A percentile compares a stretch with the other conserved stretches of the same genome.
phyloP scores from a whole-genome alignment of 2,888 invertebrate genomes.

The Limnephilus auricula region DNA sequence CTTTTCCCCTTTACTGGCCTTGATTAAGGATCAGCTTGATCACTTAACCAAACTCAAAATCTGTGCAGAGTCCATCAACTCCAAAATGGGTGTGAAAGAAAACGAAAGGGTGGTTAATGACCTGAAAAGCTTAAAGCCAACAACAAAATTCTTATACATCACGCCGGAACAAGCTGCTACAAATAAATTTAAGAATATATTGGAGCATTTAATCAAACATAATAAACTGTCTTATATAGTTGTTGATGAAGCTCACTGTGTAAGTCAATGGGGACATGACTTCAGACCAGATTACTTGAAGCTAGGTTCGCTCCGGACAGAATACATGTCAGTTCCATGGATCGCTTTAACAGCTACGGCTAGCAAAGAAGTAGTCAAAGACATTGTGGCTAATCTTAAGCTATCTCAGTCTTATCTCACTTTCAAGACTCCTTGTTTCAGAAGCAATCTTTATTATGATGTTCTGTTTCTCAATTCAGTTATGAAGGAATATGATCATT shows the following conservation, averaged over 20 bases:
- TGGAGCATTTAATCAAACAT: slow-evolving; percentile 84
- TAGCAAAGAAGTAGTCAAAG: slow-evolving; percentile 85
- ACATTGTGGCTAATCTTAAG: slow-evolving; percentile 87
- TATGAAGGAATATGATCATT: slow-evolving; percentile 88
- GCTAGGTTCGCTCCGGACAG: slow-evolving; percentile 83
- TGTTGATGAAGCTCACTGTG: slow-evolving; percentile 98
- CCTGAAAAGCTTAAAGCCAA: slow-evolving; percentile 84
- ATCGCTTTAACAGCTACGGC: slow-evolving; percentile 98
- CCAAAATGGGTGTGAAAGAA: slow-evolving; percentile 89
- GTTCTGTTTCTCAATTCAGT: slow-evolving; percentile 92
- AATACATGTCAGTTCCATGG: slow-evolving; percentile 86
- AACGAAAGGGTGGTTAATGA: slow-evolving; percentile 87
- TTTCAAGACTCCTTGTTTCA: slow-evolving; percentile 93
- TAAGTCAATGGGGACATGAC: slow-evolving; percentile 99
- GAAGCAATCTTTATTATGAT: slow-evolving; percentile 96
- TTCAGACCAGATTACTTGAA: slow-evolving; percentile 97
- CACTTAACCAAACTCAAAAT: slow-evolving; percentile 88
- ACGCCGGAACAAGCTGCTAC: slow-evolving; percentile 98
- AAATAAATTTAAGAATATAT: slow-evolving; percentile 82
- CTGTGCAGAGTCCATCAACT: slow-evolving; percentile 92
- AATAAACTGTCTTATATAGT: slow-evolving; percentile 92
- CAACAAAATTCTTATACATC: slow-evolving; percentile 92
- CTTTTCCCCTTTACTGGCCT: slow-evolving; percentile 95
- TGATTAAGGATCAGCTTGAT: slow-evolving; percentile 98
- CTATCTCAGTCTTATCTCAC: slow-evolving; percentile 82